Evolutionary conservation across 2,888 invertebrate genomes (phyloP), one percentile per base, ranked within the genome.

Genomic region (Caenorhabditis sinica): DNA sequence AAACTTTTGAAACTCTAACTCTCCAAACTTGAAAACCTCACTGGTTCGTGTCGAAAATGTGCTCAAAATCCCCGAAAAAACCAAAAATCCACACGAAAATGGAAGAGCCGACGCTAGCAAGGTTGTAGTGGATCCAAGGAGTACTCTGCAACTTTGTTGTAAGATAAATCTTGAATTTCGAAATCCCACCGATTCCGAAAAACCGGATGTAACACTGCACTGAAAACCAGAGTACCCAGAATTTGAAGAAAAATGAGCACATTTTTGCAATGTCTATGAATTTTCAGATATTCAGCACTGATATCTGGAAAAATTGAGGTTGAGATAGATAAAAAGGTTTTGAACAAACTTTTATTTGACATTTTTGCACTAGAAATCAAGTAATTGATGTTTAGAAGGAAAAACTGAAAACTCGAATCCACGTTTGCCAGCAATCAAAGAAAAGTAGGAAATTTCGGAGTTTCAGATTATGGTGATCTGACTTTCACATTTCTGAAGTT

Each of bases 101-200:
- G 60, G 45, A 13, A 72, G 43, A 30, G 45, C 8, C 0, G 23
- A 43, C 1, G 72, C 49, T 2, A 72, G 45, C 30, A 23, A 8
- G 1, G 1, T 9, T 6, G 61, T 51, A 0, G 63, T 36, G n/a
- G 43, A 28, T 20, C 61, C 61, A 2, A 73, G 51, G 4, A 73
- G 51, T 11, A 30, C 1, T 20, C 73, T 73, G 45, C 20, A 72
- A 60, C 15, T 6, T 28, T 53, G 9, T 49, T 49, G 25, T 9
- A 25, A 56, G 8, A 56, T 28, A 49, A 49, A 45, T 17, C 30
- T 3, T 33, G 20, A 40, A 36, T 33, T 60, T 61, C 30, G 20
- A 20, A 20, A n/a, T 4, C 58, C 8, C 13, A 73, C 73, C 61
- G 61, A 73, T 61, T 73, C 49, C 61, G 3, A 25, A 73, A 73